Evolutionary conservation across 1,140 invertebrate genomes (phyloP), one percentile per base, ranked within the genome.

Genomic region (Dryas iulia): DNA sequence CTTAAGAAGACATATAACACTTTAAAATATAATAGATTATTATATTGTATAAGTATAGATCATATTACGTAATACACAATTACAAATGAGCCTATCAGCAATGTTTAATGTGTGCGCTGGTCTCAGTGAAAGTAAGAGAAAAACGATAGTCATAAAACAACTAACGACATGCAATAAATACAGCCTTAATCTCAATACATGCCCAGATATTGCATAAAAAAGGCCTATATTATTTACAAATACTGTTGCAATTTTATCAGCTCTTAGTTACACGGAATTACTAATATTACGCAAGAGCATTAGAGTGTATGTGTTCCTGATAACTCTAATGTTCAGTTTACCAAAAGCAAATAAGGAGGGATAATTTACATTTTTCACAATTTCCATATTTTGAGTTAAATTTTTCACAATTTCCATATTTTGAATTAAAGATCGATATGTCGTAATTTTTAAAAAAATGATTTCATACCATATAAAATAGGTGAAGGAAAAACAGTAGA

Each of bases 91-190:
- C 14, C n/a, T 35, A 5, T n/a, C n/a, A 35, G n/a, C 5, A 35
- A 35, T 35, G n/a, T 35, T 14, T 35, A 35, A 35, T 6, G 12
- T 35, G 6, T 35, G n/a, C 39, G 24, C 8, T 61, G 59, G 24
- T 26, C 31, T 39, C 10, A 47, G 39, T 52, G 59, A 61, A 61
- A 61, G 59, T 61, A 52, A 52, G 25, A 52, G 59, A 61, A 61
- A 61, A 61, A 26, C 7, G 25, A 52, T 39, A 12, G 28, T 61
- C 59, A 52, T 61, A 61, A 52, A 39, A 61, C 47, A 26, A 61
- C 59, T 61, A 61, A 61, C 31, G 26, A 52, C 47, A 61, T 47
- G 39, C 26, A 47, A 52, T 21, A 39, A 47, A 33, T 25, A 61
- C 39, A 26, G 24, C 8, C 47, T 61, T 52, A 52, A 61, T 61